Percentiles rank a stretch among this genome's conserved stretches.
These are phyloP conservation scores for Platynereis dumerilii DNA, from an alignment of 2,888 invertebrate species.

Conservation along the genomic window DNA sequence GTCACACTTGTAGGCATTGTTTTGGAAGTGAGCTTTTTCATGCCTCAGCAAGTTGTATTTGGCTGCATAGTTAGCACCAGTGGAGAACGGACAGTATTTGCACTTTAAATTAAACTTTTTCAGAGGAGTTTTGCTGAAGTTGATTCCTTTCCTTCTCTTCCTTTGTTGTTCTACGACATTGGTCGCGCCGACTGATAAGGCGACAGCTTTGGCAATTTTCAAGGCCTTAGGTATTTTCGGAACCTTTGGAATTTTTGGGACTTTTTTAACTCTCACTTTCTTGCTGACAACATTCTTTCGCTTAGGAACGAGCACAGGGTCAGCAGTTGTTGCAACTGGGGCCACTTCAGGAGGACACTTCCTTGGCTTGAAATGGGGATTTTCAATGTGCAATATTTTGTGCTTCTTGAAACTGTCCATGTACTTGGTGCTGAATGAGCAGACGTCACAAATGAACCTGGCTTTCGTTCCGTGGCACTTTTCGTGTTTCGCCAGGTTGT, in stretches of 20 bases:
- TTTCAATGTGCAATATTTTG: neutral
- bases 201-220: neutral
- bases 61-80: constrained; percentile 8
- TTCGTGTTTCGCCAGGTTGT: constrained; percentile 3
- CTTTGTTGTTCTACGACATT: no score
- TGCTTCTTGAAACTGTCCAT: neutral
- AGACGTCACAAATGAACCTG: neutral
- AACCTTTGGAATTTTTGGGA: no score
- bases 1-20: neutral
- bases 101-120: neutral
- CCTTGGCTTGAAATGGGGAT: no score
- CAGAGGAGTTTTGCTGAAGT: neutral
- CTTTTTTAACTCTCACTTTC: neutral
- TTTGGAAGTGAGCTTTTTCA: constrained; percentile 8
- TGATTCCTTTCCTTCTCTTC: constrained; percentile 4
- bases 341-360: no score
- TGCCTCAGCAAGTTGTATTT: neutral
- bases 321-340: neutral
- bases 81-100: neutral
- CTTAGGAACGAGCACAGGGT: neutral
- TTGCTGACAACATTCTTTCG: neutral
- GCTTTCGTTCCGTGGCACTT: constrained; percentile 7
- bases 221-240: neutral
- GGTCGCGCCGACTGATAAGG: neutral
- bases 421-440: constrained; percentile 6